These are phyloP conservation scores for Hetaerina americana DNA, from an alignment of 1,140 invertebrate species.

Conservation along the genomic window DNA sequence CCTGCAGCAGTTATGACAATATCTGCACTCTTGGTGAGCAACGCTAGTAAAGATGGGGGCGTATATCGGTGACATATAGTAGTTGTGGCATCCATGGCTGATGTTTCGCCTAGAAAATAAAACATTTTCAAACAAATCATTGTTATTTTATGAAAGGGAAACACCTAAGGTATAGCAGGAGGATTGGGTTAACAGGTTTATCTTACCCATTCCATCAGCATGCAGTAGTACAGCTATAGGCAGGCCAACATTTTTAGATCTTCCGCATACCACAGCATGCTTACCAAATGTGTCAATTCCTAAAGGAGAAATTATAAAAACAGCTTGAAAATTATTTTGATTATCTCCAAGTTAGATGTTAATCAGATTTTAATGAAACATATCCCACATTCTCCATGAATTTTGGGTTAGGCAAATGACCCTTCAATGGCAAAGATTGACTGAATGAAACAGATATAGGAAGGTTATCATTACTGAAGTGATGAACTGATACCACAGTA, in stretches of 20 bases:
- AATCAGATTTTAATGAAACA: too few relatives aligned
- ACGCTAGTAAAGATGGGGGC: slow-evolving; percentile 54
- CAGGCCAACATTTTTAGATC: slow-evolving; percentile 81
- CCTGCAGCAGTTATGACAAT: slow-evolving; percentile 69
- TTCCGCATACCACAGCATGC: slow-evolving; percentile 74
- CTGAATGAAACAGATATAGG: too few relatives aligned
- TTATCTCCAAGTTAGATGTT: too few relatives aligned
- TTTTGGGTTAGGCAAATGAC: too few relatives aligned
- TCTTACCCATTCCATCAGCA: slow-evolving; percentile 53
- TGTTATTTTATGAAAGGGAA: too few relatives aligned
- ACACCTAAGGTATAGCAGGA: slow-evolving; percentile 7
- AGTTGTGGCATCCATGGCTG: slow-evolving; percentile 66
- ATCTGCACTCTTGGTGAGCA: slow-evolving; percentile 59
- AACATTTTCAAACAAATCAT: not conserved
- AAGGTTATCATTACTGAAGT: too few relatives aligned
- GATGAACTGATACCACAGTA: too few relatives aligned
- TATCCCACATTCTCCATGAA: too few relatives aligned
- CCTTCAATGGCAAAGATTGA: too few relatives aligned
- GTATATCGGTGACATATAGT: slow-evolving; percentile 80
- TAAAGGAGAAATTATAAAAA: slow-evolving; percentile 30
- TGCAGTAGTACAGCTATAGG: slow-evolving; percentile 71
- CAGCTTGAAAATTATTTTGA: too few relatives aligned
- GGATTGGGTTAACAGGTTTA: slow-evolving; percentile 8
- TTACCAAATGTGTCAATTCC: slow-evolving; percentile 67
- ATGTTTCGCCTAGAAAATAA: slow-evolving; percentile 32